phyloP scores from a whole-genome alignment of 2,113 vertebrate genomes.

The Lycocorax pyrrhopterus region DNA sequence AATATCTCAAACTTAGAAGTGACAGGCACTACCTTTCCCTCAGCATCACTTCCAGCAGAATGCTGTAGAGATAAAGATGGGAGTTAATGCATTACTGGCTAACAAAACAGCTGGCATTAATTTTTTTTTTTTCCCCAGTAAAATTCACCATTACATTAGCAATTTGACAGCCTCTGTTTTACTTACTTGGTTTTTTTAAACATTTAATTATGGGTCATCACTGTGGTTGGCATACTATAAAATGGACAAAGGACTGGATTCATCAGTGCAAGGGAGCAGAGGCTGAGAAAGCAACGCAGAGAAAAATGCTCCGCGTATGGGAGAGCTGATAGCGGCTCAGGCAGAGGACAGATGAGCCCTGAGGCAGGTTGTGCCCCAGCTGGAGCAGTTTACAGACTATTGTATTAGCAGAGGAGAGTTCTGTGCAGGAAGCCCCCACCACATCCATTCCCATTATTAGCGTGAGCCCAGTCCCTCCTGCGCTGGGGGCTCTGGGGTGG shows the following conservation, averaged over 20 bases:
- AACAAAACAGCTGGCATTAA: not conserved
- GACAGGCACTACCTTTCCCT: not conserved
- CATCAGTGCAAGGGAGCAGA: not conserved
- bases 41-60: conserved; percentile 14
- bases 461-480: not conserved
- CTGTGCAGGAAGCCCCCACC: not conserved
- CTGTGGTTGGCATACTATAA: not conserved
- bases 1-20: not conserved
- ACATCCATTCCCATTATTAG: not conserved
- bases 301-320: rapidly evolving
- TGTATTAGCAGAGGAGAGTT: not conserved
- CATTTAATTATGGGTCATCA: not conserved
- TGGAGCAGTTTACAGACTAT: not conserved
- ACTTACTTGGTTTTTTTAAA: not conserved
- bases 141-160: not conserved
- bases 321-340: not conserved
- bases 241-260: not conserved
- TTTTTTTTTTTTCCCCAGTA: not conserved
- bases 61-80: conserved; percentile 40
- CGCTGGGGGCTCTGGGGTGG: not conserved
- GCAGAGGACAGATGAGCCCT: not conserved
- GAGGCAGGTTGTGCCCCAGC: not conserved
- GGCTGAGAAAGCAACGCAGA: not conserved
- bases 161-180: not conserved
- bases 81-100: not conserved